phyloP scores from a whole-genome alignment of 2,113 vertebrate species.

The Zosterops borbonicus region DNA sequence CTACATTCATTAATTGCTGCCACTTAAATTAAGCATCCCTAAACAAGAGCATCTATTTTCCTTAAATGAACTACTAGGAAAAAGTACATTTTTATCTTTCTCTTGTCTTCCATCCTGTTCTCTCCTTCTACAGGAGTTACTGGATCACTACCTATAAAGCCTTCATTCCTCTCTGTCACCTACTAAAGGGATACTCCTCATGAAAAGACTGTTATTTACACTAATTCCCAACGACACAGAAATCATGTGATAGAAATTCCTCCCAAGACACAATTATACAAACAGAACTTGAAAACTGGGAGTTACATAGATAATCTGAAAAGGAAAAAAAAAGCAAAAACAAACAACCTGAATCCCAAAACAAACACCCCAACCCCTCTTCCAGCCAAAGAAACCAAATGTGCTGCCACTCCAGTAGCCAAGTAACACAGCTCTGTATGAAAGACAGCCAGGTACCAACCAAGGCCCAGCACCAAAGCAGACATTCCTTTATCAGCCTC shows the following conservation, averaged over 20 bases:
- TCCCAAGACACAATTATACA: not conserved
- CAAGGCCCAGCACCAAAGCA: not conserved
- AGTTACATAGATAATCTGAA: not conserved
- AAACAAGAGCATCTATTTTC: not conserved
- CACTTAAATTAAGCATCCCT: not conserved
- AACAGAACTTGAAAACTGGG: not conserved
- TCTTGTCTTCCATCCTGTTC: not conserved
- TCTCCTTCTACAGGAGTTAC: not conserved
- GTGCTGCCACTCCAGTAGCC: not conserved
- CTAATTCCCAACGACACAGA: not conserved
- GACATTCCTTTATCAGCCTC: not conserved
- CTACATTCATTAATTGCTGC: not conserved
- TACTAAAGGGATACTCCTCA: fast-evolving
- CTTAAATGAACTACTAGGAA: not conserved
- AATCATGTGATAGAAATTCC: not conserved
- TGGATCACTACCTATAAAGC: not conserved
- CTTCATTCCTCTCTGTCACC: not conserved
- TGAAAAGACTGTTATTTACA: not conserved
- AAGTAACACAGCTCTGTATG: not conserved
- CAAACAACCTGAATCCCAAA: not conserved
- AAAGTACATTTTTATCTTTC: not conserved
- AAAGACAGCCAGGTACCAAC: not conserved
- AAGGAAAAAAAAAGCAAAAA: fast-evolving
- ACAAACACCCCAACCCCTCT: not conserved
- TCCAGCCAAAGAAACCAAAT: not conserved